Evolutionary conservation across 1,140 invertebrate genomes (phyloP).

Genomic region (Macrosteles quadrilineatus): DNA sequence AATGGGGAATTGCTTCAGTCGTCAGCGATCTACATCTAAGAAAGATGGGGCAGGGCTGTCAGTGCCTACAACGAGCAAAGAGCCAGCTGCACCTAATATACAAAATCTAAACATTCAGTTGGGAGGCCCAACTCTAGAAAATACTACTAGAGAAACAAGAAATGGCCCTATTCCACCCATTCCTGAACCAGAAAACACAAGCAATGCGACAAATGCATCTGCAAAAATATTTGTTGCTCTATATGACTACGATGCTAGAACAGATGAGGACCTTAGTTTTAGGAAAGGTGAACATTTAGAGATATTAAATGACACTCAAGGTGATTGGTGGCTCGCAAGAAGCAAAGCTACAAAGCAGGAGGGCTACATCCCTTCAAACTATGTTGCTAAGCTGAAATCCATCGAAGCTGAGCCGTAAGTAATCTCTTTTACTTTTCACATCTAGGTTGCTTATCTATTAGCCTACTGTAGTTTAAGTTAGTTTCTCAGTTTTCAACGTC

Average conservation of each 20-base stretch:
- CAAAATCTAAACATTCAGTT: constrained; percentile 39
- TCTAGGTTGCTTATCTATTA: too few relatives aligned
- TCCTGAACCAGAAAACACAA: constrained; percentile 41
- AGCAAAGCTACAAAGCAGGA: constrained; percentile 93
- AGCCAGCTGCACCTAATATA: constrained; percentile 35
- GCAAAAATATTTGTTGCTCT: constrained; percentile 93
- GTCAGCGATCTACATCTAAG: constrained; percentile 41
- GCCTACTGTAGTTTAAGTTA: too few relatives aligned
- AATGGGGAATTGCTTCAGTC: constrained; percentile 47
- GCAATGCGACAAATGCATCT: constrained; percentile 34
- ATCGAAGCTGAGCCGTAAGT: constrained; percentile 99
- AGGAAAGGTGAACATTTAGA: constrained; percentile 98
- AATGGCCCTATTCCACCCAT: constrained; percentile 45
- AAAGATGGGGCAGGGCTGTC: constrained; percentile 41
- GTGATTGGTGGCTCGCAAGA: constrained; percentile 98
- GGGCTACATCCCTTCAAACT: constrained; percentile 99
- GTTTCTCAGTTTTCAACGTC: too few relatives aligned
- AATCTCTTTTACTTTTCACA: too few relatives aligned
- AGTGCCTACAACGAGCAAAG: constrained; percentile 36
- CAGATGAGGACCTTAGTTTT: constrained; percentile 98
- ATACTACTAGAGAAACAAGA: constrained; percentile 36
- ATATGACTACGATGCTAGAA: constrained; percentile 98
- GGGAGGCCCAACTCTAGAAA: constrained; percentile 31
- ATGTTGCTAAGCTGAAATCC: constrained; percentile 98
- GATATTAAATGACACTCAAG: constrained; percentile 97